Evolutionary conservation across 2,113 vertebrate genomes (phyloP).

Genomic region (Pelvicachromis taeniatus): DNA sequence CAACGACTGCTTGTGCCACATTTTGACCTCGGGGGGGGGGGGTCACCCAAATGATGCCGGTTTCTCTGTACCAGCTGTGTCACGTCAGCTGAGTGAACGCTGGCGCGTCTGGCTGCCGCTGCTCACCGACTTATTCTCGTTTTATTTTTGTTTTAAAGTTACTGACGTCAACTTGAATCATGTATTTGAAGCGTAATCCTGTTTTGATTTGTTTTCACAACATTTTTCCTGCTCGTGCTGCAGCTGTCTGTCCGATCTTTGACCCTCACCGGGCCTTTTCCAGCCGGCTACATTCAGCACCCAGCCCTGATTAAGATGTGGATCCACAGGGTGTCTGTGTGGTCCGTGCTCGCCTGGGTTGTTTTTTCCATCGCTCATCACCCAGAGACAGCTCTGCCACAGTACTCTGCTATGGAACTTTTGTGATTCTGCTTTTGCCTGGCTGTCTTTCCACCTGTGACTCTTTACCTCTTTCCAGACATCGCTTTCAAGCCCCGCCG

Average conservation of each 20-base stretch:
- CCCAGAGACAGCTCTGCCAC: fast-evolving
- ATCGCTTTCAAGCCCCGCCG: fast-evolving
- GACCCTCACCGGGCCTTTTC: background rate
- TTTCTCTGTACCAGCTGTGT: no score
- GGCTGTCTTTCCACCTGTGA: fast-evolving
- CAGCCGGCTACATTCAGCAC: fast-evolving
- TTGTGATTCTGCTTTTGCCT: background rate
- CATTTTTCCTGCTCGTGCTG: no score
- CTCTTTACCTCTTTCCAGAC: background rate
- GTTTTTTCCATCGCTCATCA: background rate
- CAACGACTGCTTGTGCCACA: background rate
- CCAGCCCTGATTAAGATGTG: background rate
- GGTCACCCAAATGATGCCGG: no score
- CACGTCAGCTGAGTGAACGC: no score
- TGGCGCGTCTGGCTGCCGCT: no score
- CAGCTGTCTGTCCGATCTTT: background rate
- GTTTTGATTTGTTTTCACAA: no score
- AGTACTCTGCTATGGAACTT: background rate
- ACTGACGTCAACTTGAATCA: no score
- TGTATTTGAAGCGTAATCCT: no score
- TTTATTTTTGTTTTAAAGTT: no score
- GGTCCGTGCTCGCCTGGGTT: background rate
- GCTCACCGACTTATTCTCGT: no score
- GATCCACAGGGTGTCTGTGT: background rate
- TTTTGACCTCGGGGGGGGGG: background rate